Evolutionary conservation across 2,113 vertebrate genomes (phyloP).

Genomic region (Oryzias woworae): DNA sequence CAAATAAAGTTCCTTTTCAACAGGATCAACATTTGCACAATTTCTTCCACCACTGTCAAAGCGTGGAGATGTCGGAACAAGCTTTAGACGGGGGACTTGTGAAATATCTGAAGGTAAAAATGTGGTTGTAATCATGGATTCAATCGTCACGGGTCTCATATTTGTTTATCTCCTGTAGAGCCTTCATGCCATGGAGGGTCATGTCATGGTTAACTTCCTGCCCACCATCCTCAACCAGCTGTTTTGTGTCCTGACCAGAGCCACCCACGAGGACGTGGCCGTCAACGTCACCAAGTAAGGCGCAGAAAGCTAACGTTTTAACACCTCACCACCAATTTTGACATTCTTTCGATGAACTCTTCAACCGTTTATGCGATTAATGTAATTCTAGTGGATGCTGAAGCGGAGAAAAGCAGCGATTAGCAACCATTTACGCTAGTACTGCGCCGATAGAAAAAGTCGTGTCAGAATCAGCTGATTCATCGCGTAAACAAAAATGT

Average conservation of each 20-base stretch:
- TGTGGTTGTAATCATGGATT: no score
- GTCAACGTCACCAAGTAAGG: constrained; percentile 92
- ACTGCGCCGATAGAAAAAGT: no score
- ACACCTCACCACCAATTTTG: no score
- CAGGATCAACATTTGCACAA: constrained; percentile 98
- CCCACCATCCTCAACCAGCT: constrained; percentile 95
- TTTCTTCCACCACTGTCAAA: constrained; percentile 96
- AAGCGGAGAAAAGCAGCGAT: no score
- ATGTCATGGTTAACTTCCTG: constrained; percentile 96
- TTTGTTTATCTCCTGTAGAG: constrained; percentile 70
- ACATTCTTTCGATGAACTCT: no score
- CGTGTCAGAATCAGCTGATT: no score
- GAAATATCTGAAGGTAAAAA: constrained; percentile 92
- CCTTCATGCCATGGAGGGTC: constrained; percentile 94
- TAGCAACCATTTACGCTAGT: no score
- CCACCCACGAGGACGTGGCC: constrained; percentile 90
- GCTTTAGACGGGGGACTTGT: constrained; percentile 88
- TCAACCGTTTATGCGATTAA: no score
- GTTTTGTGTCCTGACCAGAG: constrained; percentile 90
- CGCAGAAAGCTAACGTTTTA: background rate
- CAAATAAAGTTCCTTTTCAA: background rate
- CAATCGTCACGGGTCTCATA: background rate
- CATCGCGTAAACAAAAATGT: no score
- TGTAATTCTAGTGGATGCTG: no score
- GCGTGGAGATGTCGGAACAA: constrained; percentile 83